phyloP scores from a whole-genome alignment of 2,113 vertebrate species.

The Xiphias gladius region DNA sequence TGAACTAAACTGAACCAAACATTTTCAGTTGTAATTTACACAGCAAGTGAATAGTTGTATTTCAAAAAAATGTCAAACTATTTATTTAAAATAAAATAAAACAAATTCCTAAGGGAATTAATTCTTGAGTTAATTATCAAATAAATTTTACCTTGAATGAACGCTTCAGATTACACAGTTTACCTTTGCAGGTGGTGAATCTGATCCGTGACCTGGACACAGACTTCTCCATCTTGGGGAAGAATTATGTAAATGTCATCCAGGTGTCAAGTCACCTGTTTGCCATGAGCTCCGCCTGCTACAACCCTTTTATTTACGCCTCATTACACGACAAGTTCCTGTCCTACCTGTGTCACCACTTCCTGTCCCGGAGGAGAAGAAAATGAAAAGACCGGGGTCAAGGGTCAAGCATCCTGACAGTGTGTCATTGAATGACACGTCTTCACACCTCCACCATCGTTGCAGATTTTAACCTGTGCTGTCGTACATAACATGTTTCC shows the following conservation, averaged over 20 bases:
- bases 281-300: conserved; percentile 85
- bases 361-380: conserved; percentile 38
- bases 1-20: no score
- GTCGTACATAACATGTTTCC: neutral
- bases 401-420: conserved; percentile 58
- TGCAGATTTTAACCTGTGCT: conserved; percentile 48
- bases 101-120: neutral
- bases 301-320: conserved; percentile 87
- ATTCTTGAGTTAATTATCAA: neutral
- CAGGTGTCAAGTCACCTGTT: conserved; percentile 84
- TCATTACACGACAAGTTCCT: conserved; percentile 82
- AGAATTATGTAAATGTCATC: conserved; percentile 82
- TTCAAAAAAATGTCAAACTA: neutral
- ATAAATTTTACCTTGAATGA: neutral
- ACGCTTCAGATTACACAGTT: neutral
- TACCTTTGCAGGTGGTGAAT: conserved; percentile 78
- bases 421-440: conserved; percentile 48
- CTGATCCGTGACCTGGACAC: conserved; percentile 83
- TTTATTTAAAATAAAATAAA: neutral
- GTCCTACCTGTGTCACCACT: conserved; percentile 65
- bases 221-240: conserved; percentile 81
- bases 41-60: no score
- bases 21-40: no score
- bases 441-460: conserved; percentile 41
- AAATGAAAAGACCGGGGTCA: conserved; percentile 34